A percentile compares a stretch with the other conserved stretches of the same genome.
phyloP scores from a whole-genome alignment of 2,888 invertebrate genomes.

The Drosophila macrospina region DNA sequence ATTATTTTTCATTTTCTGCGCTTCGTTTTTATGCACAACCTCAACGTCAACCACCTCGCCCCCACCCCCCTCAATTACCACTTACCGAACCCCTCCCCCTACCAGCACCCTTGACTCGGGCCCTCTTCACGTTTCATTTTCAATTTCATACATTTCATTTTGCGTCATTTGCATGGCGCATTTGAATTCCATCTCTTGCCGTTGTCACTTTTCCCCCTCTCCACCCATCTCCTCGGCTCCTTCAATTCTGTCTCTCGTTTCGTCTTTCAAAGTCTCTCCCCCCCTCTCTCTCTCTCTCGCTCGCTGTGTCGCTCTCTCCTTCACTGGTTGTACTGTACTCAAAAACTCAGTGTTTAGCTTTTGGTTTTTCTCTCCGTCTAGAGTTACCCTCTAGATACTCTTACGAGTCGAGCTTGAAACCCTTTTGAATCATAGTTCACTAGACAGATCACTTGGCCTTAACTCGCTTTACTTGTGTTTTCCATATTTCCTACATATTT shows the following conservation, averaged over 20 bases:
- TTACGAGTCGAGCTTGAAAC: too few species aligned
- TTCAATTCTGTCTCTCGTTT: background rate
- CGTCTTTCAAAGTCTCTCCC: background rate
- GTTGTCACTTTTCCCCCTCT: conserved; percentile 4
- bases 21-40: conserved; percentile 43
- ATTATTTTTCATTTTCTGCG: conserved; percentile 81
- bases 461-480: too few species aligned
- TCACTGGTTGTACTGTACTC: background rate
- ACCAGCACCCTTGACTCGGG: background rate
- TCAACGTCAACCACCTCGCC: background rate
- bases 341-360: background rate
- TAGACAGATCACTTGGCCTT: too few species aligned
- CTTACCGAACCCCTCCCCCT: background rate
- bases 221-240: background rate
- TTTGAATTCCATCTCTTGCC: conserved; percentile 35
- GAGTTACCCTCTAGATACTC: conserved; percentile 19
- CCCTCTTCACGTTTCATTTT: conserved; percentile 44
- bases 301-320: background rate
- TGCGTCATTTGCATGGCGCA: conserved; percentile 72
- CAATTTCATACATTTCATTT: conserved; percentile 77
- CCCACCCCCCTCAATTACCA: background rate
- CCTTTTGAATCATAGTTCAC: background rate
- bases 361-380: background rate
- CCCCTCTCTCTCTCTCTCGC: too few species aligned
- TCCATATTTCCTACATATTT: background rate